phyloP scores from a whole-genome alignment of 2,888 invertebrate genomes.

The Apoderus coryli region DNA sequence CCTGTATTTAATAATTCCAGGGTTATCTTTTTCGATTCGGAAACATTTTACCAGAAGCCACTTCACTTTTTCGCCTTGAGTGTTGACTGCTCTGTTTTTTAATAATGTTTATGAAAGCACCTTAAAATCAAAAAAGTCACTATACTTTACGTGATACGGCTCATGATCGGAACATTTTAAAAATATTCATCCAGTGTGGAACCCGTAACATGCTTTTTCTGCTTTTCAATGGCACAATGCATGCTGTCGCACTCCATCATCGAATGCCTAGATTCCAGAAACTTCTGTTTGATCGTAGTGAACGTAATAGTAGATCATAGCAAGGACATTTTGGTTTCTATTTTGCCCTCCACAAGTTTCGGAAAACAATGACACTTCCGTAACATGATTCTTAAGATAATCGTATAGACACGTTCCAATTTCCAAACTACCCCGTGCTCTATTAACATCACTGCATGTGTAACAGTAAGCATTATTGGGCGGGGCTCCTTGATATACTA shows the following conservation, averaged over 20 bases:
- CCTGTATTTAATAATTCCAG: slow-evolving; percentile 6
- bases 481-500: slow-evolving; percentile 9
- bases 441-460: slow-evolving; percentile 11
- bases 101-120: slow-evolving; percentile 6
- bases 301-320: slow-evolving; percentile 6
- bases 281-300: slow-evolving; percentile 6
- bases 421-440: slow-evolving; percentile 9
- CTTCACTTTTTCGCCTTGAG: slow-evolving; percentile 6
- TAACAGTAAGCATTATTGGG: slow-evolving; percentile 10
- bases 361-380: slow-evolving; percentile 5
- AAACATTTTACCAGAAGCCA: slow-evolving; percentile 7
- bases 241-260: slow-evolving; percentile 7
- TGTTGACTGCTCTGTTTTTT: slow-evolving; percentile 6
- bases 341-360: slow-evolving; percentile 9
- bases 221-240: too few species aligned
- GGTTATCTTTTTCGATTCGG: slow-evolving; percentile 5
- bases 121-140: slow-evolving; percentile 7
- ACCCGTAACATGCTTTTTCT: too few species aligned
- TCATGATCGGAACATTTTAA: slow-evolving; percentile 5
- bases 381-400: not conserved
- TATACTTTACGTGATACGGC: not conserved
- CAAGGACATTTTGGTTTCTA: slow-evolving; percentile 8
- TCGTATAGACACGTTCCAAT: slow-evolving; percentile 8
- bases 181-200: slow-evolving; percentile 6
- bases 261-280: slow-evolving; percentile 7